Conservation (phyloP, 2,797 vertebrate species). For the Graptemys geographica region DNA sequence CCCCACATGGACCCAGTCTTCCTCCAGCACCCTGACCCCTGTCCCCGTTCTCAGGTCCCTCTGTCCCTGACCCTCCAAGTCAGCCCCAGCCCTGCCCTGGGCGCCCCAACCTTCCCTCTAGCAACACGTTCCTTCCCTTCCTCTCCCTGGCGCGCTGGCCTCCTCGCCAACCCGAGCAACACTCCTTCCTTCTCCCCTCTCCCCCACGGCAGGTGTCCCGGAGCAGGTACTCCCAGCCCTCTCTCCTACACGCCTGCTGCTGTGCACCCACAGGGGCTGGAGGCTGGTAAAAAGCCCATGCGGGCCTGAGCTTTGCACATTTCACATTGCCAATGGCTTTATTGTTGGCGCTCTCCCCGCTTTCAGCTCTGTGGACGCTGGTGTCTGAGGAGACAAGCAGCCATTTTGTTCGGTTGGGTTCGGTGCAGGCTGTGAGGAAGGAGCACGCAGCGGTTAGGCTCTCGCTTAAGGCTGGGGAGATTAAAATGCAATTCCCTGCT, state of each 20-base stretch:
- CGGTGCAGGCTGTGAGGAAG: neutral
- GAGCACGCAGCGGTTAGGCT: neutral
- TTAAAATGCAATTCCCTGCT: neutral
- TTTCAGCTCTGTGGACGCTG: neutral
- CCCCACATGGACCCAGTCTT: neutral
- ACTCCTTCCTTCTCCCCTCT: neutral
- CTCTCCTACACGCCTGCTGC: neutral
- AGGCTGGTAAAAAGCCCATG: too few species aligned
- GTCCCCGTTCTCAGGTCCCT: neutral
- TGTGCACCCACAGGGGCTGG: too few species aligned
- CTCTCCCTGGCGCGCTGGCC: too few species aligned
- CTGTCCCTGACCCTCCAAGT: neutral
- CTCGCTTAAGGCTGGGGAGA: neutral
- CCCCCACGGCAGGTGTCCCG: neutral
- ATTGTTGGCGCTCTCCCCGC: too few species aligned
- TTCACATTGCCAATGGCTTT: too few species aligned
- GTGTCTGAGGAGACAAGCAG: fast-evolving
- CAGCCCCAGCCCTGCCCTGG: neutral
- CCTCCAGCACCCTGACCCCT: too few species aligned
- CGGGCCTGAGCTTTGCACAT: too few species aligned
- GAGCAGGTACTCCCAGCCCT: neutral
- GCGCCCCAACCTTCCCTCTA: neutral
- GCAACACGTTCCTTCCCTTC: neutral
- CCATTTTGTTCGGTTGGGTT: neutral
- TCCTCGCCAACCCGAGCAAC: too few species aligned